phyloP scores from a whole-genome alignment of 1,140 invertebrate species.

The Chionoecetes opilio region DNA sequence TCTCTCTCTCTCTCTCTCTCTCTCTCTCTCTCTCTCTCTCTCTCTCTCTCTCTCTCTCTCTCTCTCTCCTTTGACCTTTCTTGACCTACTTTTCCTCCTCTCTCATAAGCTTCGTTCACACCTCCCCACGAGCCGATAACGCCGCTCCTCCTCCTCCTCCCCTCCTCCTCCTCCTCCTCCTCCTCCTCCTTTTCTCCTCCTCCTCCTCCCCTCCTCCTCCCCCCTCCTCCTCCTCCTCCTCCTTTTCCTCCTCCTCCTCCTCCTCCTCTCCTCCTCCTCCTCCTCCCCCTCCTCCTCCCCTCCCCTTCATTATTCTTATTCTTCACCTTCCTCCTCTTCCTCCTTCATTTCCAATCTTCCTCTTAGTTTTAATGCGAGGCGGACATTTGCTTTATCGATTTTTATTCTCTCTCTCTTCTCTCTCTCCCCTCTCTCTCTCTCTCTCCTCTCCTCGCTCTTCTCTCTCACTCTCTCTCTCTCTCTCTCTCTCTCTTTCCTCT shows the following conservation, averaged over 20 bases:
- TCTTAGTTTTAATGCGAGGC: no score
- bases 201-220: neutral
- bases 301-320: neutral
- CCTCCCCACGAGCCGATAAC: neutral
- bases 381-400: no score
- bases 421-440: neutral
- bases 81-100: neutral
- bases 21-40: conserved; percentile 48
- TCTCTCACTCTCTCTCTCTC: neutral
- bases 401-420: no score
- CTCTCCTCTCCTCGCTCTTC: no score
- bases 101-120: neutral
- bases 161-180: neutral
- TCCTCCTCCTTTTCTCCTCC: neutral
- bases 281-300: neutral
- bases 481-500: neutral
- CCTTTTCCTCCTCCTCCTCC: neutral
- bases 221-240: neutral
- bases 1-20: conserved; percentile 48
- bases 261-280: neutral
- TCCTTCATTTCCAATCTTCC: no score
- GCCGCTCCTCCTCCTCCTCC: neutral
- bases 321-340: no score
- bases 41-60: conserved; percentile 48
- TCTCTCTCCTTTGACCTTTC: conserved; percentile 31